Base-by-base conservation (phyloP, 2,888 invertebrate species). In the Epinotia demarniana region DNA sequence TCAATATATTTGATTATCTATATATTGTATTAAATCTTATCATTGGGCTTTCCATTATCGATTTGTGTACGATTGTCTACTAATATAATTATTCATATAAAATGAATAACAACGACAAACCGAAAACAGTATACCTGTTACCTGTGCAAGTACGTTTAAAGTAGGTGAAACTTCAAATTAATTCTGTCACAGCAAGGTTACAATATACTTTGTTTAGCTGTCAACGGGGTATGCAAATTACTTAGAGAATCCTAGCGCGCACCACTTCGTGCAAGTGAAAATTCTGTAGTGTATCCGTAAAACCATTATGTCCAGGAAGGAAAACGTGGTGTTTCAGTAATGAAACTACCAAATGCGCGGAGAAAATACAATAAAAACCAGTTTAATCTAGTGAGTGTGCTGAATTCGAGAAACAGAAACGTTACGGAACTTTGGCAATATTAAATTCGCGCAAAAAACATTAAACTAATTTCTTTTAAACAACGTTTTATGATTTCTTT, bases 211-310 rank as follows among this genome's bases (percentile, higher is more conserved):
- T 75, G 70, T 75, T 70, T 27, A 19, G 46, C 23, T 43, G 18
- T 71, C 60, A 70, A 60, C 75, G 53, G 39, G 39, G 23, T 66
- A 74, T 66, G 60, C 70, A 64, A 75, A 75, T 66, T 75, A 66
- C 55, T 71, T 61, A 55, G 64, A 16, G 60, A 68, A 69, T 66
- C 33, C 49, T 58, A 53, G 39, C 70, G n/a, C 64, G n/a, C 43
- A 18, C 63, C 53, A 67, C 39, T 64, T 33, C 33, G 63, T 49
- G 74, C 57, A 19, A 39, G 67, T 27, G 19, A 58, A 63, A 75
- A 70, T 43, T 64, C 64, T 57, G 53, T 19, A 46, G 46, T 60
- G 67, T 67, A 73, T 60, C 58, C 33, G 58, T 53, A 60, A 49
- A 46, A 23, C 72, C 72, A 72, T 72, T 72, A 18, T 33, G 49